Conservation (phyloP, 2,797 vertebrate genomes). For the Ceryle rudis region DNA sequence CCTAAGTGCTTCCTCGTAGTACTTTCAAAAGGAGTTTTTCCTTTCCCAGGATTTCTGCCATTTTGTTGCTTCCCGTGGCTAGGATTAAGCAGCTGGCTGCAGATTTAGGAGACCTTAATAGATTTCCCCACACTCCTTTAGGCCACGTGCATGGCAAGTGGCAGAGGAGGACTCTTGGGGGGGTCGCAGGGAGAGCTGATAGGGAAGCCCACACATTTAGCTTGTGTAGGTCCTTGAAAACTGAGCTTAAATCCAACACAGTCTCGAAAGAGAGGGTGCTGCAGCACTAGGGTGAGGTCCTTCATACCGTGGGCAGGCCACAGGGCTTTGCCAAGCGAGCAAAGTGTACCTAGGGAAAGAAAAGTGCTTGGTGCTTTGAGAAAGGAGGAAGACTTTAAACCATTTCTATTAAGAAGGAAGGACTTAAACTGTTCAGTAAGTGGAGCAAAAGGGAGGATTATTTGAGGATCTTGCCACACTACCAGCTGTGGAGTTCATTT, state of each 20-base stretch:
- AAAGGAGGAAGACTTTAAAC: background rate
- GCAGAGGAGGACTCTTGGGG: background rate
- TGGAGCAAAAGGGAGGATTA: background rate
- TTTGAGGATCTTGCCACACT: background rate
- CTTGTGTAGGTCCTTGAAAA: background rate
- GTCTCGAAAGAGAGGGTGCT: background rate
- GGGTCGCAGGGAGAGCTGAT: background rate
- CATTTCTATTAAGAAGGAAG: background rate
- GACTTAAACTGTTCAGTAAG: background rate
- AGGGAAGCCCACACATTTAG: background rate
- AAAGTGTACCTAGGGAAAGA: background rate
- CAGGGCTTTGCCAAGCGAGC: background rate
- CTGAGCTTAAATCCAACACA: background rate
- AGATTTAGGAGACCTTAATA: background rate
- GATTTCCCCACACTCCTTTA: background rate
- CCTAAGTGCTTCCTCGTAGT: background rate
- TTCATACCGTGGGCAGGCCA: background rate
- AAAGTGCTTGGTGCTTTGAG: background rate
- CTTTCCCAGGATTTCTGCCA: background rate
- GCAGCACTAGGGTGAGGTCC: background rate
- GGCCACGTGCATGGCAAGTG: accelerated
- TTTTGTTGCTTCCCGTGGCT: background rate
- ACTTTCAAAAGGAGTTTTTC: background rate
- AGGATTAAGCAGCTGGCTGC: background rate
- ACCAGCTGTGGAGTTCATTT: background rate